phyloP scores from a whole-genome alignment of 2,888 invertebrate genomes.

The Nemotelus nigrinus region DNA sequence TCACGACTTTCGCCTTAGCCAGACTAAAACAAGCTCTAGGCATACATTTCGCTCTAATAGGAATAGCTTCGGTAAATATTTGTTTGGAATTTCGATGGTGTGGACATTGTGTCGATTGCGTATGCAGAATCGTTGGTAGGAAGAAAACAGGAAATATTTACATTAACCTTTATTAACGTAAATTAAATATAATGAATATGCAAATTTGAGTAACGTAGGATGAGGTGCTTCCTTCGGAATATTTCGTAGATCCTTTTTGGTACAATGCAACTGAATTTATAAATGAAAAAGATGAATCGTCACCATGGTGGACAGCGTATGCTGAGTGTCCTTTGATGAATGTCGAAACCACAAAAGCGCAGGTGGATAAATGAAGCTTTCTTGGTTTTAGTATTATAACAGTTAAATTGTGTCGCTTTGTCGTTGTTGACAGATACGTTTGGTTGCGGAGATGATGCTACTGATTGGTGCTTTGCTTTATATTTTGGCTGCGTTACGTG shows the following conservation, averaged over 20 bases:
- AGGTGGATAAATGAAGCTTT: conserved; percentile 51
- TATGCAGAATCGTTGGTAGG: too few species aligned
- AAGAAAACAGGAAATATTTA: too few species aligned
- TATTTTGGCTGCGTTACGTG: conserved; percentile 83
- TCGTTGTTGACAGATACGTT: conserved; percentile 68
- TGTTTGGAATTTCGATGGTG: too few species aligned
- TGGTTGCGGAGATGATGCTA: conserved; percentile 81
- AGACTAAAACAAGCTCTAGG: too few species aligned
- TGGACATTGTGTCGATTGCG: too few species aligned
- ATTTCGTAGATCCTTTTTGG: conserved; percentile 61
- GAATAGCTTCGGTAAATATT: too few species aligned
- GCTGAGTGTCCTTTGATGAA: conserved; percentile 63
- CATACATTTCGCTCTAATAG: too few species aligned
- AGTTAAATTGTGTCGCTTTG: neutral
- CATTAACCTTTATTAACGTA: too few species aligned
- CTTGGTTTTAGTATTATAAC: neutral
- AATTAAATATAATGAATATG: too few species aligned
- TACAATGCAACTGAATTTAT: conserved; percentile 61
- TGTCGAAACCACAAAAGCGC: conserved; percentile 60
- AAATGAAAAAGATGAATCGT: conserved; percentile 57
- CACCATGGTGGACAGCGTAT: conserved; percentile 62
- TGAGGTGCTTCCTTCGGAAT: too few species aligned
- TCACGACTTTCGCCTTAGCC: too few species aligned
- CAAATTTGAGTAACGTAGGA: too few species aligned
- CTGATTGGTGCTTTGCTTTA: conserved; percentile 86